These are phyloP conservation scores for Nasonia vitripennis DNA, from an alignment of 1,140 invertebrate species.

Conservation along the genomic window DNA sequence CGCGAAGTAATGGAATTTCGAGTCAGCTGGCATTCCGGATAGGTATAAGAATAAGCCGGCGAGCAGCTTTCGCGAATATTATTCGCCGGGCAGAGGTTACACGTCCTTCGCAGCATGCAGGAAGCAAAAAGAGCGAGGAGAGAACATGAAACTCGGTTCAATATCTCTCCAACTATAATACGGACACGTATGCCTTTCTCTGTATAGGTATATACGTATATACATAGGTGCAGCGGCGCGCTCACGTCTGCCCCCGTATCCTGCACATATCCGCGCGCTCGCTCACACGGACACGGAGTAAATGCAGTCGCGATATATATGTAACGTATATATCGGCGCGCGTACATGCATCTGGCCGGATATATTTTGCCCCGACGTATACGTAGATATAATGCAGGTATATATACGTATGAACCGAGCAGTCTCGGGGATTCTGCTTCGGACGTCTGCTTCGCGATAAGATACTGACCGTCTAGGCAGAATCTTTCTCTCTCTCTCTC, in stretches of 20 bases:
- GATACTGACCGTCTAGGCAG: constrained; percentile 60
- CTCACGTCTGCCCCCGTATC: neutral
- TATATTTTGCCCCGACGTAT: constrained; percentile 46
- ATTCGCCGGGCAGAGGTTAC: constrained; percentile 25
- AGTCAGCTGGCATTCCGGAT: constrained; percentile 16
- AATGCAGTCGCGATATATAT: constrained; percentile 45
- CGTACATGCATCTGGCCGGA: constrained; percentile 62
- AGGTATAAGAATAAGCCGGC: neutral
- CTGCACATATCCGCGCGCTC: neutral
- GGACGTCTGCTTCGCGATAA: constrained; percentile 68
- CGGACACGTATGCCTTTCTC: constrained; percentile 60
- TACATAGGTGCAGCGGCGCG: neutral
- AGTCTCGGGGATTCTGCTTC: constrained; percentile 63
- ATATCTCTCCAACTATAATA: constrained; percentile 70
- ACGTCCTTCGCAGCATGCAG: constrained; percentile 43
- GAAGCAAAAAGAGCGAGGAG: constrained; percentile 42
- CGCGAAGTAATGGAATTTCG: neutral
- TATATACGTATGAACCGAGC: constrained; percentile 54
- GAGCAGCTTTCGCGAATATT: constrained; percentile 47
- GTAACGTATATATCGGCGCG: constrained; percentile 56
- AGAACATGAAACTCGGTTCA: constrained; percentile 54
- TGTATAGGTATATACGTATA: neutral
- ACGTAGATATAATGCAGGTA: constrained; percentile 65
- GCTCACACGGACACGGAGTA: constrained; percentile 32
- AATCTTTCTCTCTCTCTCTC: constrained; percentile 55